Evolutionary conservation across 2,888 invertebrate genomes (phyloP).

Genomic region (Eucera pruinosa): DNA sequence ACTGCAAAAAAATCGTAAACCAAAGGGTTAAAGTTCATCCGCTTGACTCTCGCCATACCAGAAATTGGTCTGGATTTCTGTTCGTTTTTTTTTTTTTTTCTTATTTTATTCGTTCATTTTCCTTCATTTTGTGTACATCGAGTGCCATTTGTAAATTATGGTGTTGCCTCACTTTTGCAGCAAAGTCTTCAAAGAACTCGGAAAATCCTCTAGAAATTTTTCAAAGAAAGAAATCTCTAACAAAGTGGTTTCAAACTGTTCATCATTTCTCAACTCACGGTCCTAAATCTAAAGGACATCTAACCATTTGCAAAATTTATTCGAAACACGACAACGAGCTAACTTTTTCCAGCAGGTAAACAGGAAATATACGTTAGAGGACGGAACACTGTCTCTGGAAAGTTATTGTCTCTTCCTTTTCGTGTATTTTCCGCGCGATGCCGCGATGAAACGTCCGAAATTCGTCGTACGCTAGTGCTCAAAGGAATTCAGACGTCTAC

Average conservation of each 20-base stretch:
- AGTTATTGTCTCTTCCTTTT: neutral
- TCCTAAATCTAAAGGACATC: neutral
- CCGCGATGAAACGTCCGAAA: neutral
- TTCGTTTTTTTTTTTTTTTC: too few species aligned
- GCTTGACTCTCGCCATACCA: too few species aligned
- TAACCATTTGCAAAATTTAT: neutral
- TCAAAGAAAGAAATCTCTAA: neutral
- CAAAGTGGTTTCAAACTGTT: neutral
- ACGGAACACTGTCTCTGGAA: neutral
- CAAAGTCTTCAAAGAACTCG: neutral
- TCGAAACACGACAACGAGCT: neutral
- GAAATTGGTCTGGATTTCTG: too few species aligned
- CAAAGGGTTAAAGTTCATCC: too few species aligned
- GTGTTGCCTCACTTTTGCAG: too few species aligned
- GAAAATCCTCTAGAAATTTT: too few species aligned
- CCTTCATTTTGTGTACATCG: too few species aligned
- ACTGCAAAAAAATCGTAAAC: too few species aligned
- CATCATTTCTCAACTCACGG: neutral
- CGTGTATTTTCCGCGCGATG: neutral
- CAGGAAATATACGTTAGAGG: neutral
- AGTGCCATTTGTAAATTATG: too few species aligned
- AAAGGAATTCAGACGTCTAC: conserved; percentile 9
- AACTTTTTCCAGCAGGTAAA: neutral
- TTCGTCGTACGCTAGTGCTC: neutral
- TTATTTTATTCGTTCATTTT: neutral